Percentiles rank a stretch among this genome's conserved stretches.
phyloP scores from a whole-genome alignment of 2,113 vertebrate species.

The Galbula dea region DNA sequence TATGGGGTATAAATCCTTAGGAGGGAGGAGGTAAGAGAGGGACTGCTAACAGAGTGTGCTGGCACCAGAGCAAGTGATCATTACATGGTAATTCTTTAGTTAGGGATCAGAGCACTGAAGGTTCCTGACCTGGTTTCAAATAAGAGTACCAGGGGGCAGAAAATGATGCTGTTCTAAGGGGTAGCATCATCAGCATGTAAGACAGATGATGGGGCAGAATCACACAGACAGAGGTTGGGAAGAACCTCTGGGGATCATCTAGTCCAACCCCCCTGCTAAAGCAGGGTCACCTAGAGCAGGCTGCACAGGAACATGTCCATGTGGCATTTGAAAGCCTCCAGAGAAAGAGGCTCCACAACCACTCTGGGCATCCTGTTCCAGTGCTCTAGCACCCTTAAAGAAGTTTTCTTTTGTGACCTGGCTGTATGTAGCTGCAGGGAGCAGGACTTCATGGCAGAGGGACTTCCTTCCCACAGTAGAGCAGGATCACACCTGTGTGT shows the following conservation, averaged over 20 bases:
- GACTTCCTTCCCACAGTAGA: background rate
- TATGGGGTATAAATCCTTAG: background rate
- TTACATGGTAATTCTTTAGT: background rate
- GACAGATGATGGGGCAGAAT: background rate
- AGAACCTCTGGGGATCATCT: no score
- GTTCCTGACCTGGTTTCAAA: background rate
- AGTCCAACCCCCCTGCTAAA: no score
- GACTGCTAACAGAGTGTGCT: background rate
- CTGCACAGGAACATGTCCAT: no score
- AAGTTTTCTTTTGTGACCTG: background rate
- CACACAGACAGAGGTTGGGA: no score
- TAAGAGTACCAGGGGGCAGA: background rate
- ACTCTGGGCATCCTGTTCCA: no score
- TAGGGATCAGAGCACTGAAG: background rate
- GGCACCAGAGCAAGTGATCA: background rate
- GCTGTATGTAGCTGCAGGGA: background rate
- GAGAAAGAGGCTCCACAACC: no score
- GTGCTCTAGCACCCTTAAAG: no score
- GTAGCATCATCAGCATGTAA: background rate
- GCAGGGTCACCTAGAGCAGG: no score
- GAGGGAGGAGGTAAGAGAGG: background rate
- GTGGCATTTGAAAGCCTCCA: no score
- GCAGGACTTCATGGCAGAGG: background rate
- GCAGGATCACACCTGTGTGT: background rate
- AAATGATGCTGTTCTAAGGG: background rate